A percentile compares a stretch with the other conserved stretches of the same genome.
These are phyloP conservation scores for Bryconaethiops microstoma DNA, from an alignment of 2,797 vertebrate species.

Conservation along the genomic window DNA sequence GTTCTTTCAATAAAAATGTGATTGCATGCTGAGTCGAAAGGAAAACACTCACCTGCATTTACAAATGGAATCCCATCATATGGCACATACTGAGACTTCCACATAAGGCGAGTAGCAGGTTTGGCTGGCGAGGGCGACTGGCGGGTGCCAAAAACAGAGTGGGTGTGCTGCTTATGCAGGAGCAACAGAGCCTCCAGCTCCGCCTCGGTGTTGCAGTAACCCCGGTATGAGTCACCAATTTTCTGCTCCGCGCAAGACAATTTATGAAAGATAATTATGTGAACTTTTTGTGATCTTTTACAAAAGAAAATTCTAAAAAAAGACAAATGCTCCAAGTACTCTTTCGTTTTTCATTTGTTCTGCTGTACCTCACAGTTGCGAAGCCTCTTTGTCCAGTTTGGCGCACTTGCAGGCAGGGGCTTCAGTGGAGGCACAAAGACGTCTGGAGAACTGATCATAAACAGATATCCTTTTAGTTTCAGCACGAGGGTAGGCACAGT, in stretches of 20 bases:
- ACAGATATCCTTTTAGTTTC: background rate
- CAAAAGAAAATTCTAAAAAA: no score
- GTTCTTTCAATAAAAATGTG: no score
- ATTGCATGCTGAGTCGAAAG: no score
- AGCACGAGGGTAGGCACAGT: background rate
- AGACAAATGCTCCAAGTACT: no score
- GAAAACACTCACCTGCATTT: slow-evolving; percentile 78
- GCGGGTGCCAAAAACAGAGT: slow-evolving; percentile 82
- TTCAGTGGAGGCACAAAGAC: slow-evolving; percentile 72
- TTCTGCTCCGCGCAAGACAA: slow-evolving; percentile 69
- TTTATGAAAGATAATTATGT: background rate
- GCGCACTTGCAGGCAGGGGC: slow-evolving; percentile 73
- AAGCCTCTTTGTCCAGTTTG: slow-evolving; percentile 79
- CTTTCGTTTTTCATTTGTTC: background rate
- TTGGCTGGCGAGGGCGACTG: slow-evolving; percentile 86
- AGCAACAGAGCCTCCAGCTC: slow-evolving; percentile 81
- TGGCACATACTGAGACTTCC: slow-evolving; percentile 88
- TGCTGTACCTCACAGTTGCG: slow-evolving; percentile 76
- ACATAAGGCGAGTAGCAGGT: slow-evolving; percentile 85
- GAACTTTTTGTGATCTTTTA: no score
- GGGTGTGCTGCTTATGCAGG: slow-evolving; percentile 84
- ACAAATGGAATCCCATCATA: slow-evolving; percentile 87
- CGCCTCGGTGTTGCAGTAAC: slow-evolving; percentile 82
- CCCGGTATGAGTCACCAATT: slow-evolving; percentile 86
- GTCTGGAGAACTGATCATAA: slow-evolving; percentile 58